phyloP scores from a whole-genome alignment of 2,888 invertebrate genomes.

The Caenorhabditis japonica region DNA sequence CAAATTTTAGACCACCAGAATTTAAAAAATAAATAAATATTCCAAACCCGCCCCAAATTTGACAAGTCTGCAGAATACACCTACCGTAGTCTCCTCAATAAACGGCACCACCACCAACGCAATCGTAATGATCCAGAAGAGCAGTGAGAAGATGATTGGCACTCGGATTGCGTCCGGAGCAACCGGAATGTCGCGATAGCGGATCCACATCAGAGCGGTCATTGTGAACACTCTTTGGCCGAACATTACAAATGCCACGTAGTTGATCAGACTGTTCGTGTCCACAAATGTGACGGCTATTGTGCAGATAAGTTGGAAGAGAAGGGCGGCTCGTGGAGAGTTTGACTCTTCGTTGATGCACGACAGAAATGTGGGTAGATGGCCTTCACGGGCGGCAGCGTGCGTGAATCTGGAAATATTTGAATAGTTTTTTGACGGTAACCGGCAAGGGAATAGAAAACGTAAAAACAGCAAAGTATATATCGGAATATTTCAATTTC shows the following conservation, averaged over 20 bases:
- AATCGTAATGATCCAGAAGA: conserved; percentile 70
- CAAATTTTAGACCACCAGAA: neutral
- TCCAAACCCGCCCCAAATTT: conserved; percentile 2
- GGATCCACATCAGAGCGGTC: conserved; percentile 62
- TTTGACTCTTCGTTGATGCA: conserved; percentile 56
- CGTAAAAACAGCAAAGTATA: no score
- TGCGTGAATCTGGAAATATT: conserved; percentile 59
- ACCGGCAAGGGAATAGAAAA: no score
- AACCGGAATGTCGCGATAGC: conserved; percentile 60
- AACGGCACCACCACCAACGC: conserved; percentile 75
- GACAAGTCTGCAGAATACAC: no score
- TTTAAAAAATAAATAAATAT: neutral
- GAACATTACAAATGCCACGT: conserved; percentile 70
- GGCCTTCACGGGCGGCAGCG: conserved; percentile 66
- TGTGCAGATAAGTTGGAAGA: conserved; percentile 61
- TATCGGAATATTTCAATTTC: no score
- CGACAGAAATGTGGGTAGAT: conserved; percentile 64
- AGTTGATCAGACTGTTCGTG: conserved; percentile 64
- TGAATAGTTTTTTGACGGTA: neutral
- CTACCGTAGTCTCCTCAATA: conserved; percentile 60
- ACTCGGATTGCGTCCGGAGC: conserved; percentile 72
- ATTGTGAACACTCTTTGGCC: conserved; percentile 63
- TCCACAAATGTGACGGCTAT: conserved; percentile 61
- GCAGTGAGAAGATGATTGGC: conserved; percentile 60
- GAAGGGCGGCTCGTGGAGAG: conserved; percentile 64